Evolutionary conservation across 35 echinoderm and acorn worm species (phyloP), one percentile per base, ranked within the genome.

Genomic region (Strongylocentrotus purpuratus): DNA sequence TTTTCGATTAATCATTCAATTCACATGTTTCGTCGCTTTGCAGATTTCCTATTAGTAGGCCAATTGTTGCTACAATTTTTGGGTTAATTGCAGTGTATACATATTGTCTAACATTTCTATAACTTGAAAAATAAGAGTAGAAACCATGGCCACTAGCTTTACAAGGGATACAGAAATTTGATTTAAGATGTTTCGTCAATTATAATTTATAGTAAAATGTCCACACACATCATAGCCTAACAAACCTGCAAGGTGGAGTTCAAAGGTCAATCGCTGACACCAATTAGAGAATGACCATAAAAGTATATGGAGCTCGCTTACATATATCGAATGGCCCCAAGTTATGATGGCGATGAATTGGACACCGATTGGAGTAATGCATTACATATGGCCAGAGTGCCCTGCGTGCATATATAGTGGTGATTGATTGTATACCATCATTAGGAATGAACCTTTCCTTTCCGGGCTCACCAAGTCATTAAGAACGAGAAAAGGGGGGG

Each of bases 221-320:
- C 65, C 25, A 78, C 20, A 22, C 28, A 78, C 18, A n/a, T 78
- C 65, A 78, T 78, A 78, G 65, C 65, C 20, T 78, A 55, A 59
- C 52, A 59, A 78, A 28, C 65, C 8, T 78, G 20, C 65, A 55
- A 55, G 50, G 9, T 55, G 50, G 11, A 78, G 65, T 78, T 22
- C 25, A 78, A 78, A 78, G 65, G 65, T 78, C 65, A 78, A 78
- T 78, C 5, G 65, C 65, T 78, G 65, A 78, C 65, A 78, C 28
- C 65, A 78, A 78, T 78, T 78, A 78, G 65, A n/a, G 65, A 78
- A 78, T 78, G 65, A 28, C 65, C 65, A 78, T 78, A 78, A 78
- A 78, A 78, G 65, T 78, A 78, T 78, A 78, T 78, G 65, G 65
- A 78, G 65, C 65, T 78, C 65, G 65, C 65, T 28, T 28, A 78